Conservation (phyloP, 1,140 invertebrate genomes). For the Drosophila athabasca region DNA sequence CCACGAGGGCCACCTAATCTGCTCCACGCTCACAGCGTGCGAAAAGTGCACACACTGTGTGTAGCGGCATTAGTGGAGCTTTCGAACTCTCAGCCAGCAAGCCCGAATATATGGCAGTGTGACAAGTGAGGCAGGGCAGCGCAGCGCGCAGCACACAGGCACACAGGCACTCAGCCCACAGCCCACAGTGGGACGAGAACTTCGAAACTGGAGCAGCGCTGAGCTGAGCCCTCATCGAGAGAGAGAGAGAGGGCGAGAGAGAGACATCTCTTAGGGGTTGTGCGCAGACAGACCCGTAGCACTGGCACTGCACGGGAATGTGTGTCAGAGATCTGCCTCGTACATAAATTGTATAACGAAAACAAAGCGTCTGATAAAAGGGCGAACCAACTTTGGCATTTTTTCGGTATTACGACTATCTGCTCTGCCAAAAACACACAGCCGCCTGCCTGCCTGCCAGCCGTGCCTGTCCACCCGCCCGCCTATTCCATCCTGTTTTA, state of each 20-base stretch:
- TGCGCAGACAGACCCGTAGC: slow-evolving; percentile 9
- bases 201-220: slow-evolving; percentile 69
- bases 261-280: slow-evolving; percentile 13
- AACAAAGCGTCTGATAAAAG: slow-evolving; percentile 61
- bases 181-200: slow-evolving; percentile 49
- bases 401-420: slow-evolving; percentile 40
- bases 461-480: no score
- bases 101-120: slow-evolving; percentile 71
- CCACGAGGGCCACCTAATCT: neutral
- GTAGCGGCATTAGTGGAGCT: slow-evolving; percentile 45
- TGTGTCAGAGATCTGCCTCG: slow-evolving; percentile 56
- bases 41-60: slow-evolving; percentile 22
- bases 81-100: slow-evolving; percentile 55
- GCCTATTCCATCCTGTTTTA: slow-evolving; percentile 20
- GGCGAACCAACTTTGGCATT: slow-evolving; percentile 46
- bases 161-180: no score
- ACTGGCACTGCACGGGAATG: slow-evolving; percentile 51
- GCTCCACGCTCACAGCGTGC: slow-evolving; percentile 8
- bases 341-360: slow-evolving; percentile 76
- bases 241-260: slow-evolving; percentile 12
- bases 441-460: no score
- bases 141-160: neutral
- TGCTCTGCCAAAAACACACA: no score
- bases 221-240: slow-evolving; percentile 15
- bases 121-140: slow-evolving; percentile 62